Conservation (phyloP, 2,113 vertebrate genomes). For the Clarias batrachus region DNA sequence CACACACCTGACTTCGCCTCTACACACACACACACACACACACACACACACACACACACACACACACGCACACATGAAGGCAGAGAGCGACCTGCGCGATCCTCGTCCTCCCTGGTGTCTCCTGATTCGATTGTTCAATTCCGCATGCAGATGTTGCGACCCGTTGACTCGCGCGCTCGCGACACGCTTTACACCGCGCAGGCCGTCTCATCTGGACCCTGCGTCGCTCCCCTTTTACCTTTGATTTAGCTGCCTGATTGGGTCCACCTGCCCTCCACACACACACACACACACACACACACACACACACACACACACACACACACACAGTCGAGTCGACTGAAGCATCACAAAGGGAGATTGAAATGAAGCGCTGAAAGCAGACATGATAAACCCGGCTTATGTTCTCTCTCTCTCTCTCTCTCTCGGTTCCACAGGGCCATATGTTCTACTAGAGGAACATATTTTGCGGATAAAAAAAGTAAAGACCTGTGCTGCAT, state of each 20-base stretch:
- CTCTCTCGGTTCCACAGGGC: not conserved
- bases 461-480: not conserved
- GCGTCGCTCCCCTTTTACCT: slow-evolving; percentile 62
- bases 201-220: slow-evolving; percentile 48
- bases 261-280: slow-evolving; percentile 62
- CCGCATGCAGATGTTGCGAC: slow-evolving; percentile 54
- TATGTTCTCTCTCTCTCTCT: not conserved
- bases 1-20: not conserved
- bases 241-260: slow-evolving; percentile 66
- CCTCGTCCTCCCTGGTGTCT: slow-evolving; percentile 25
- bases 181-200: slow-evolving; percentile 52
- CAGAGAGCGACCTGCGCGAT: slow-evolving; percentile 1
- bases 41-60: not conserved
- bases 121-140: slow-evolving; percentile 54
- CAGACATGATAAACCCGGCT: slow-evolving; percentile 54
- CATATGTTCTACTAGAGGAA: not conserved
- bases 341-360: slow-evolving; percentile 56
- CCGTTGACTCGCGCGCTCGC: slow-evolving; percentile 57
- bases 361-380: slow-evolving; percentile 53
- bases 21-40: slow-evolving; percentile 9
- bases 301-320: slow-evolving; percentile 4
- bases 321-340: not conserved
- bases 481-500: not conserved
- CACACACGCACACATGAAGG: not conserved
- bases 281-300: slow-evolving; percentile 1